Conservation (phyloP, 2,797 vertebrate species). For the Scleropages formosus region DNA sequence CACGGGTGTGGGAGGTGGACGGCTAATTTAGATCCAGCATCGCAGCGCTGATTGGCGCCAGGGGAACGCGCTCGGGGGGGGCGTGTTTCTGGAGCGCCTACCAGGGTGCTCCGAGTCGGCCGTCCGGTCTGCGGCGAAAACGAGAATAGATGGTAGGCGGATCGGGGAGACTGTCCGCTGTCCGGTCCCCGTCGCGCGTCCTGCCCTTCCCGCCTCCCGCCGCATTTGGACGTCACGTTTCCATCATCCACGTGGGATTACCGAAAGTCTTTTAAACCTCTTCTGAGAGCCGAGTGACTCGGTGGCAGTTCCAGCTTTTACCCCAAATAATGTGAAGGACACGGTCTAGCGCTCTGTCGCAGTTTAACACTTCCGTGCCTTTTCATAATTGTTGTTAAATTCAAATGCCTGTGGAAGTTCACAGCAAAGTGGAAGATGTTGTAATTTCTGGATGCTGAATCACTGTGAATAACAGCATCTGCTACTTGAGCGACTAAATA, state of each 20-base stretch:
- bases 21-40: slow-evolving; percentile 13
- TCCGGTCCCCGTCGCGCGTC: not conserved
- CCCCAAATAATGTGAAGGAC: too few relatives aligned
- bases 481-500: too few relatives aligned
- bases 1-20: not conserved
- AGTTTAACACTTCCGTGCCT: not conserved
- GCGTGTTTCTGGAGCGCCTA: not conserved
- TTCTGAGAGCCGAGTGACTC: too few relatives aligned
- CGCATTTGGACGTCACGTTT: too few relatives aligned
- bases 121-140: not conserved
- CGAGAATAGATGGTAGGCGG: not conserved
- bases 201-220: not conserved
- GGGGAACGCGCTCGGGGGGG: not conserved
- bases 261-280: too few relatives aligned
- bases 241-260: too few relatives aligned
- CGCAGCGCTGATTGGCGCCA: not conserved
- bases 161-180: not conserved
- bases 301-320: too few relatives aligned
- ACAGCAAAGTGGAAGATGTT: not conserved
- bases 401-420: not conserved
- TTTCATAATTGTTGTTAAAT: not conserved
- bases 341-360: not conserved
- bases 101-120: not conserved
- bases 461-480: not conserved
- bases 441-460: not conserved